Percentiles rank a stretch among this genome's conserved stretches.
Evolutionary conservation across 2,888 invertebrate species (phyloP).

Genomic region (Ptilodon capucinus): DNA sequence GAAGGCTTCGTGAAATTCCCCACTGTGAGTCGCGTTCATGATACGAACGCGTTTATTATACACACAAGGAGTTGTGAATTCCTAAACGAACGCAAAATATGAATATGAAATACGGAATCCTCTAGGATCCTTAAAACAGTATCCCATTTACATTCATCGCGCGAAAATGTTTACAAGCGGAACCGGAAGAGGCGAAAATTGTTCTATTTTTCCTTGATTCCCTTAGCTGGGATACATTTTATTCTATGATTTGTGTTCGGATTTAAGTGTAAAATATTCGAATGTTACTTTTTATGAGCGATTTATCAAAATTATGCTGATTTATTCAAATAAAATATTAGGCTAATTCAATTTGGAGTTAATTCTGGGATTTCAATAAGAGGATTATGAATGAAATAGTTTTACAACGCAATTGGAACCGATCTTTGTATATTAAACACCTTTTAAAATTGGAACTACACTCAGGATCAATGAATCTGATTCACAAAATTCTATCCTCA

Average conservation of each 20-base stretch:
- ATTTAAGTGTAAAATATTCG: not conserved
- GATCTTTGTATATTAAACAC: not conserved
- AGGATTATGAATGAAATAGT: not conserved
- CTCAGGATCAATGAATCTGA: too few species aligned
- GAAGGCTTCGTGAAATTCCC: conserved; percentile 56
- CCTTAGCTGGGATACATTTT: conserved; percentile 1
- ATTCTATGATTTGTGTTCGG: conserved; percentile 3
- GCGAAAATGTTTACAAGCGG: conserved; percentile 17
- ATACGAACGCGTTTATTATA: conserved; percentile 48
- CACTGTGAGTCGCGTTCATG: conserved; percentile 35
- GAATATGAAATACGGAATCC: conserved; percentile 27
- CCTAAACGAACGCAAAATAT: conserved; percentile 31
- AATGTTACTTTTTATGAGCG: not conserved
- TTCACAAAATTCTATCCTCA: too few species aligned
- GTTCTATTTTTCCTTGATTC: conserved; percentile 2
- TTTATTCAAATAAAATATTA: not conserved
- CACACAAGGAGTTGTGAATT: conserved; percentile 41
- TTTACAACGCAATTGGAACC: not conserved
- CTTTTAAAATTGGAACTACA: not conserved
- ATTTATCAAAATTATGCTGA: not conserved
- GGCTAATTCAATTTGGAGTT: not conserved
- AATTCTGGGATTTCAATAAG: not conserved
- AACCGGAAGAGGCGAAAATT: conserved; percentile 3
- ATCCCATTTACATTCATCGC: conserved; percentile 13
- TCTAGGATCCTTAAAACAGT: conserved; percentile 20